These are phyloP conservation scores for Melopsittacus undulatus DNA, from an alignment of 2,797 vertebrate species.

Conservation along the genomic window DNA sequence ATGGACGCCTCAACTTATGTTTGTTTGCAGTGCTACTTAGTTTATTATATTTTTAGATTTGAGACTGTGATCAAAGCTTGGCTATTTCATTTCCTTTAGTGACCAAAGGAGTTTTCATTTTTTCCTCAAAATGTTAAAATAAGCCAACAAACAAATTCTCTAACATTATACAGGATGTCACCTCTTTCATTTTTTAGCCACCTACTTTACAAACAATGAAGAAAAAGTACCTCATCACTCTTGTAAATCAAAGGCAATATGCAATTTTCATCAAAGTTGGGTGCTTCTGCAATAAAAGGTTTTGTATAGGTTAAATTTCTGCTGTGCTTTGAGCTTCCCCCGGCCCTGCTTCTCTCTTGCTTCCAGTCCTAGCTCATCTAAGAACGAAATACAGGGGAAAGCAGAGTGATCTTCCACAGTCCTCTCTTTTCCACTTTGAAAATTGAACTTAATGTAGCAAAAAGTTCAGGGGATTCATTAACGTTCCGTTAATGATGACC, in stretches of 20 bases:
- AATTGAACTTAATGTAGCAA: not conserved
- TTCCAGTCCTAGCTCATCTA: not conserved
- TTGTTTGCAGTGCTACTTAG: not conserved
- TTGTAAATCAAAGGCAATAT: not conserved
- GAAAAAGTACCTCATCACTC: not conserved
- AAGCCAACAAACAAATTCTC: not conserved
- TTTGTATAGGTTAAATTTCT: not conserved
- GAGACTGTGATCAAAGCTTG: conserved; percentile 21
- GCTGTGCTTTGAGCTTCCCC: not conserved
- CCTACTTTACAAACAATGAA: not conserved
- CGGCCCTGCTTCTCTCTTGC: not conserved
- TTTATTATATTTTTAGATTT: conserved; percentile 4
- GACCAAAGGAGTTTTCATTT: conserved; percentile 10
- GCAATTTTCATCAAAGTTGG: not conserved
- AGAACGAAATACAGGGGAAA: not conserved
- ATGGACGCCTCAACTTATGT: not conserved
- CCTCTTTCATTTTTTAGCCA: not conserved
- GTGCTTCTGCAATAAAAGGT: not conserved
- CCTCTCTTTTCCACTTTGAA: not conserved
- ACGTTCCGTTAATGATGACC: not conserved
- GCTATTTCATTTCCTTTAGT: not conserved
- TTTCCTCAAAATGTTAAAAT: not conserved
- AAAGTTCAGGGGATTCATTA: rapidly evolving
- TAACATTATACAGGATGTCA: not conserved
- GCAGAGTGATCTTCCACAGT: not conserved